Evolutionary conservation across 1,140 invertebrate species (phyloP), one percentile per base, ranked within the genome.

Genomic region (Ylistrum balloti): DNA sequence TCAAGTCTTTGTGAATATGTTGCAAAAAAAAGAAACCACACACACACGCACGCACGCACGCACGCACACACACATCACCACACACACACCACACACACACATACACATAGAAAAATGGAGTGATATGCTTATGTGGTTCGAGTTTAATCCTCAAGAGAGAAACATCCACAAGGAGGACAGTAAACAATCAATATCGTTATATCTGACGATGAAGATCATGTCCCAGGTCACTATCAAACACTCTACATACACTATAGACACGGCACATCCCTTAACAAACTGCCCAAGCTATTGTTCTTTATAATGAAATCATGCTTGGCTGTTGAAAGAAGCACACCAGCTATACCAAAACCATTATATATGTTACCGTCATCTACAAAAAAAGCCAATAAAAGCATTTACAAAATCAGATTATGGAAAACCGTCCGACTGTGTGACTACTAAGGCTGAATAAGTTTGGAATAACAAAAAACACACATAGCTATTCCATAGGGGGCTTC

Each of bases 321-420:
- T 74, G 15, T 9, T 74, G 56, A 74, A 74, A 74, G 56, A 74
- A 74, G 17, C 9, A 45, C 17, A 17, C 56, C n/a, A 74, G n/a
- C 17, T 17, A 22, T 74, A 22, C 56, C 17, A 1, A 3, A 9
- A 74, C 22, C n/a, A 28, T 74, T 28, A 28, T 28, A 17, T 28
- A n/a, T 74, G 22, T 74, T 74, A 74, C 11, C n/a, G 56, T 28
- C n/a, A 74, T 28, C 22, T 1, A 74, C n/a, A 74, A 74, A 74
- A 56, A 74, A 74, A 74, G 56, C 56, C 56, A 74, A 74, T 74
- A 28, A 74, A 74, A 9, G 56, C 56, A 74, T 74, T 74, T 74
- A 74, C 56, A n/a, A 28, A 74, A 74, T 74, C 56, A 28, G 56
- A 74, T 74, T 74, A 74, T 0, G 5, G 56, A 74, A 9, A 28